Conservation (phyloP, 1,140 invertebrate genomes). For the Heterodera carotae region DNA sequence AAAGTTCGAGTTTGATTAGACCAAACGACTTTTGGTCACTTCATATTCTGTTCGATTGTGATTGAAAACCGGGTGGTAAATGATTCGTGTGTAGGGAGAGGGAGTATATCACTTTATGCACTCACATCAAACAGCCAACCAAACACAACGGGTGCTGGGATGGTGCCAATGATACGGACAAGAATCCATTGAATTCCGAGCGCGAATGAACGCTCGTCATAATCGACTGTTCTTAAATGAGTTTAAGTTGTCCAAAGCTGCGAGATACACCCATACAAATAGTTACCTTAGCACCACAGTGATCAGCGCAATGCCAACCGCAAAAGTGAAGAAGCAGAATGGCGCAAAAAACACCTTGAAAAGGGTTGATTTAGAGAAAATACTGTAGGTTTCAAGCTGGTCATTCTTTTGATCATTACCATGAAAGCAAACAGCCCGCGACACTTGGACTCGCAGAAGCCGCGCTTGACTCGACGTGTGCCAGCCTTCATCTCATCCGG, state of each 20-base stretch:
- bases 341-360: slow-evolving; percentile 55
- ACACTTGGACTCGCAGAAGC: slow-evolving; percentile 64
- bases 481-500: slow-evolving; percentile 54
- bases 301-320: slow-evolving; percentile 63
- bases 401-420: slow-evolving; percentile 24
- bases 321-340: slow-evolving; percentile 65
- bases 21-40: too few species aligned
- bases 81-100: too few species aligned
- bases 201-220: slow-evolving; percentile 62
- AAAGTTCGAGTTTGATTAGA: background rate
- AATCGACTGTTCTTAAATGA: slow-evolving; percentile 64
- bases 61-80: too few species aligned
- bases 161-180: slow-evolving; percentile 63
- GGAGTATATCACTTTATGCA: too few species aligned
- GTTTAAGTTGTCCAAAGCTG: background rate
- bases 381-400: too few species aligned
- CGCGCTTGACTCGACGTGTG: slow-evolving; percentile 57
- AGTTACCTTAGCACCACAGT: slow-evolving; percentile 62
- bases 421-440: slow-evolving; percentile 59
- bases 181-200: slow-evolving; percentile 65
- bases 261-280: background rate
- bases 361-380: too few species aligned
- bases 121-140: slow-evolving; percentile 65
- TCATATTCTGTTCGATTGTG: background rate
- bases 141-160: slow-evolving; percentile 64